Evolutionary conservation across 2,888 invertebrate genomes (phyloP).

Genomic region (Anaspis maculata): DNA sequence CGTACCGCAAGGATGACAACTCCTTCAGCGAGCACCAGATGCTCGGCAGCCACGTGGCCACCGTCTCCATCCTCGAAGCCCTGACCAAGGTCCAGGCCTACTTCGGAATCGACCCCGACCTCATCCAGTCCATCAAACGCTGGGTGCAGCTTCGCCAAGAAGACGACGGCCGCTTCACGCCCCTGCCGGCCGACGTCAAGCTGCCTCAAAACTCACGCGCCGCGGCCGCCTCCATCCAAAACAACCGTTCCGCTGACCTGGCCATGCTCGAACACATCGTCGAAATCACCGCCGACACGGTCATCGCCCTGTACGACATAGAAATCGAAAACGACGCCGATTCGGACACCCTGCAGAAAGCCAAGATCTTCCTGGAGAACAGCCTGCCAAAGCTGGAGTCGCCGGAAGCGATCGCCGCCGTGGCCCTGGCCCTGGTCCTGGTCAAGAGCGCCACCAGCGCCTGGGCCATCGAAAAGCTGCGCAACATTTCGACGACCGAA

Average conservation of each 20-base stretch:
- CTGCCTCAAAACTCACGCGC: slow-evolving; percentile 11
- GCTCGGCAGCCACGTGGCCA: slow-evolving; percentile 52
- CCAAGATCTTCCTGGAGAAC: slow-evolving; percentile 51
- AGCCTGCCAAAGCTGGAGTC: slow-evolving; percentile 49
- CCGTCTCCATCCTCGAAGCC: slow-evolving; percentile 52
- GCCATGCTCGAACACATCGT: slow-evolving; percentile 49
- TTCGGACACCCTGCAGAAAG: slow-evolving; percentile 43
- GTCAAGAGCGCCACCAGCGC: slow-evolving; percentile 42
- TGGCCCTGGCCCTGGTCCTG: slow-evolving; percentile 51
- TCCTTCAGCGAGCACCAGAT: slow-evolving; percentile 60
- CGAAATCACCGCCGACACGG: slow-evolving; percentile 55
- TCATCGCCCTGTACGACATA: slow-evolving; percentile 52
- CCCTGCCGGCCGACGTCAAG: slow-evolving; percentile 51
- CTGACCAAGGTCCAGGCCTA: slow-evolving; percentile 53
- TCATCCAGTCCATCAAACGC: slow-evolving; percentile 50
- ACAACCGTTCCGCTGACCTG: slow-evolving; percentile 45
- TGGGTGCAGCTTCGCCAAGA: slow-evolving; percentile 56
- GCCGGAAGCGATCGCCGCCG: slow-evolving; percentile 52
- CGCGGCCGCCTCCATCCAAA: slow-evolving; percentile 9
- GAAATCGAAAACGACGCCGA: slow-evolving; percentile 39
- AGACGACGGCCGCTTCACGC: slow-evolving; percentile 52
- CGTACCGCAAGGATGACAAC: slow-evolving; percentile 56
- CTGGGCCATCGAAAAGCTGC: slow-evolving; percentile 50
- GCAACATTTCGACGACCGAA: slow-evolving; percentile 56
- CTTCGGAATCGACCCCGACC: slow-evolving; percentile 53